Evolutionary conservation across 2,888 invertebrate species (phyloP), one percentile per base, ranked within the genome.

Genomic region (Epirrhoe tristata): DNA sequence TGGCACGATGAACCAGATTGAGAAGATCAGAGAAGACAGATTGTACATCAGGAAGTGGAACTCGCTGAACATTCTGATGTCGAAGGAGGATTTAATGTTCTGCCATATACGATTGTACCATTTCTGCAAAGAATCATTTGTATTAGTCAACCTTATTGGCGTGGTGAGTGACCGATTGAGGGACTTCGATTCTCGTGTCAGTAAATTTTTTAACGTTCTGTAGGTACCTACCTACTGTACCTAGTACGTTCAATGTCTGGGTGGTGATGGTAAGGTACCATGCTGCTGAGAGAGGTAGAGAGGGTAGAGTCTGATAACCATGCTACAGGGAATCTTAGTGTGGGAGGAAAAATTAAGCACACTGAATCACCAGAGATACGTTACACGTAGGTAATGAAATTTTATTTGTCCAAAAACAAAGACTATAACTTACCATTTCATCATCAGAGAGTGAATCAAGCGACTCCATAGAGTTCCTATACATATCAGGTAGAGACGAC

Each of bases 1-100:
- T 4, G 98, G 98, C 71, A 98, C 97, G 83, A 99, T 98, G 86
- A 97, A 97, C 97, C 98, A 98, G 77, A 97, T 96, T 83, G 98
- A 98, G 57, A 99, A 94, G 65, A 98, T 94, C 73, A 98, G 95
- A 62, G 98, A 98, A 46, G 98, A 97, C 39, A 98, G 78, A 74
- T 97, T 97, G 88, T 98, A 96, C 78, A 97, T 94, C 46, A 97
- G 89, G 87, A 97, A 98, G 82, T 97, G 97, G 63, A 96, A 91
- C 80, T 97, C 97, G 66, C 95, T 91, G 86, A 98, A 97, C 94
- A 97, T 95, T 50, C 96, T 95, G 87, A 97, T 96, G 88, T 98
- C 97, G 83, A 96, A 95, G 81, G 96, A 96, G 1, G 95, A 94
- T 81, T 95, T 95, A 55, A 96, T 81, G 8, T 95, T 90, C 72